Base-by-base conservation (phyloP, 2,888 invertebrate genomes). In the Actias luna region DNA sequence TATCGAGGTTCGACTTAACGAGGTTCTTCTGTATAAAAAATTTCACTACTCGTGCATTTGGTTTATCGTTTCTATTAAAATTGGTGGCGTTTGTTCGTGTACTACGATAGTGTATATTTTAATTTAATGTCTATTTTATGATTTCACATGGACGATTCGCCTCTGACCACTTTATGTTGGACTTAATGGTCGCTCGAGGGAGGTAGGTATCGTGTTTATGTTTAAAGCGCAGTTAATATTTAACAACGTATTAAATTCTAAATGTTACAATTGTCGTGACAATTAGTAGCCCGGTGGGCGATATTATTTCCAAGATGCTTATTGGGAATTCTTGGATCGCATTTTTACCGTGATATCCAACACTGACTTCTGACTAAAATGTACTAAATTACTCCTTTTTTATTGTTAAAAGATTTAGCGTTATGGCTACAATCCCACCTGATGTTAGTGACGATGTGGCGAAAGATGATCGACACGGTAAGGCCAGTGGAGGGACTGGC, bases 201-300 rank as follows among this genome's bases (percentile, higher is more conserved):
- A 50, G 22, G 46, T 22, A 50, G 46, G 25, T 50, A 50, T 46
- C 46, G 25, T 22, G 46, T 25, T 50, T 12, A 50, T 50, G 46
- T 22, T 25, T 50, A 50, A 50, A 16, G 10, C 3, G 25, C 46
- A 50, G 22, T 22, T 12, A 50, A 50, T 50, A 50, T 50, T 50
- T 50, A 50, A 50, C 25, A 50, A 50, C 46, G 12, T 25, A 50
- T 50, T 50, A 50, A 50, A 50, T 50, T 50, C 46, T 50, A 50
- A 50, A 50, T 50, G 25, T 50, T 8, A 25, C 22, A 8, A 50
- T 12, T 12, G 10, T 22, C 22, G 22, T 50, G 46, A 50, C 22
- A 50, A 50, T 50, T 50, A 50, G 4, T 50, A 25, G 46, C 22
- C 22, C 46, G 12, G 25, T 25, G 14, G 10, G 46, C 22, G 8